Base-by-base conservation (phyloP, 2,113 vertebrate species). In the Rhynchomys soricoides region DNA sequence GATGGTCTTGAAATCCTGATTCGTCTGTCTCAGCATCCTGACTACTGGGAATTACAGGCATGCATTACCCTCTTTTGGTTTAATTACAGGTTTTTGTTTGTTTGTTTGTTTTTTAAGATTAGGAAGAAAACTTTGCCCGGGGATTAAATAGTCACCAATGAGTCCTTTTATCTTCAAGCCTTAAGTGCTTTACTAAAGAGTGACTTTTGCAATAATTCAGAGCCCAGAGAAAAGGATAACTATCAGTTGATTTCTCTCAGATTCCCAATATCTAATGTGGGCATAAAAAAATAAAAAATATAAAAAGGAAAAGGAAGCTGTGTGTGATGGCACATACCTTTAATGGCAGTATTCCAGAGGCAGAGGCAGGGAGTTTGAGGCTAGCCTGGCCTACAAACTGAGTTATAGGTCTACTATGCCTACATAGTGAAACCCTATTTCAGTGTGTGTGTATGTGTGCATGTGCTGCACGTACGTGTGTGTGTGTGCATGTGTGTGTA, bases 161-260 rank as follows among this genome's bases (percentile, higher is more conserved):
- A 43, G 22, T 50, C 45, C 52, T 89, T 78, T 92, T 86, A 75
- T 86, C 93, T 91, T 71, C 22, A 77, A 77, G 24, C 94, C 21
- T 16, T 77, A 50, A 57, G 17, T 77, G 43, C 70, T 87, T 91
- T 50, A 64, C 88, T 94, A 70, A 87, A 90, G 91, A 50, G 64
- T 93, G 83, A 68, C 55, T 81, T 90, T n/a, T 85, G 5, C 74
- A 71, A 59, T 89, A 52, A 83, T n/a, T 91, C 59, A 89, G 57
- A 89, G 50, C n/a, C 66, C 89, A 26, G 79, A 55, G 59, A 68
- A 88, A 40, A 82, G 52, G 26, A 43, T 57, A 64, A 26, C 43
- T 82, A 75, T 89, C 68, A 75, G 19, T 74, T 55, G 77, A 11
- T 75, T 74, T 89, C 68, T 66, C 57, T 91, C 19, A 95, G 22